These are phyloP conservation scores for Liolophura sinensis DNA, from an alignment of 1,140 invertebrate species.

Conservation along the genomic window DNA sequence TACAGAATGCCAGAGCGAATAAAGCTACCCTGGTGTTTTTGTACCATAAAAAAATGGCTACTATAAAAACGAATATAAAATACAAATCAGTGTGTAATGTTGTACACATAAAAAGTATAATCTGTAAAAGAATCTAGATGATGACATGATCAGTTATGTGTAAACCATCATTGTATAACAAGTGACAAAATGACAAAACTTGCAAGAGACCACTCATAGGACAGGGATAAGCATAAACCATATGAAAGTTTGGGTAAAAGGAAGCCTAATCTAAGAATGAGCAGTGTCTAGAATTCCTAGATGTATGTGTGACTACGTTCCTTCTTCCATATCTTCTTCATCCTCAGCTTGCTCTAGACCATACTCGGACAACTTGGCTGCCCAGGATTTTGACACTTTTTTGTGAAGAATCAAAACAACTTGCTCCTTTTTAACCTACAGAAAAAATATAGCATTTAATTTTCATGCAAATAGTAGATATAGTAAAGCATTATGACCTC, in stretches of 20 bases:
- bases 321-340: slow-evolving; percentile 10
- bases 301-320: neutral
- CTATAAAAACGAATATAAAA: too few species aligned
- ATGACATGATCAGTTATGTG: neutral
- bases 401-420: slow-evolving; percentile 30
- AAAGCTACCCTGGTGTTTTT: too few species aligned
- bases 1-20: too few species aligned
- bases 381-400: slow-evolving; percentile 31
- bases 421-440: slow-evolving; percentile 31
- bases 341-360: slow-evolving; percentile 35
- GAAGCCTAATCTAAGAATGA: neutral
- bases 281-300: neutral
- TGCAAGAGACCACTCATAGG: neutral
- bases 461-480: too few species aligned
- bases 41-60: too few species aligned
- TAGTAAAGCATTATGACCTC: too few species aligned
- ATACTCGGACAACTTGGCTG: slow-evolving; percentile 28
- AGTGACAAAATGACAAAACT: neutral
- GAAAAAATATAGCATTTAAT: slow-evolving; percentile 11
- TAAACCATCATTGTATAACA: neutral
- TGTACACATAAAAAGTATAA: too few species aligned
- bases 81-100: too few species aligned
- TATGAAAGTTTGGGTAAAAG: neutral
- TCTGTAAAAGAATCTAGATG: too few species aligned
- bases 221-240: neutral